Evolutionary conservation across 1,140 invertebrate genomes (phyloP).

Genomic region (Trichomalopsis sarcophagae): DNA sequence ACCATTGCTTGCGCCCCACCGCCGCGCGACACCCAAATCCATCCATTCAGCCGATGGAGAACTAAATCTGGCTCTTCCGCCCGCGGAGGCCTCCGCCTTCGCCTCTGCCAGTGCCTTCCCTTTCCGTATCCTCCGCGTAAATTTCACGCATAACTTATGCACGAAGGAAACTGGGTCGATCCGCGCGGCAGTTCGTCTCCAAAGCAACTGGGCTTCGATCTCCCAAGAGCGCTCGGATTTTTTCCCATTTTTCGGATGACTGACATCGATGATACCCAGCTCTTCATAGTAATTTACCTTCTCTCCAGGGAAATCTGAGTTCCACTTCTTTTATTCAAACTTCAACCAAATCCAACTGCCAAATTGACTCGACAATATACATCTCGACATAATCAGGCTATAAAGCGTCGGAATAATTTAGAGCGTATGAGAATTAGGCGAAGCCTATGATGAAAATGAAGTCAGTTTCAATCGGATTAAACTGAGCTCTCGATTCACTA

Average conservation of each 20-base stretch:
- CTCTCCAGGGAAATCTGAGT: neutral
- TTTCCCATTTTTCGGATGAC: neutral
- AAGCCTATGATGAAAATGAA: neutral
- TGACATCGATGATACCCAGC: neutral
- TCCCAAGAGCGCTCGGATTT: neutral
- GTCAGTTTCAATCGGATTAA: neutral
- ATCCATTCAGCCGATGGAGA: neutral
- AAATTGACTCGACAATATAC: too few species aligned
- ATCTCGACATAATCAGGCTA: neutral
- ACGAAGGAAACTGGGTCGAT: neutral
- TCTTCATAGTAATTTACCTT: neutral
- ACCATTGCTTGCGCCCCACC: neutral
- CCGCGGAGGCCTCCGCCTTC: too few species aligned
- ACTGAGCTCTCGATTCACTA: neutral
- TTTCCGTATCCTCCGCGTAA: neutral
- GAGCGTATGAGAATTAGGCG: neutral
- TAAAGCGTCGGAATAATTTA: neutral
- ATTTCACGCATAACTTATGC: constrained; percentile 1
- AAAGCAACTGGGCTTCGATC: neutral
- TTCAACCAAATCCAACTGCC: neutral
- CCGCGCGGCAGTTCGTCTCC: neutral
- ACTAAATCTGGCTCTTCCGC: neutral
- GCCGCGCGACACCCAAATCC: neutral
- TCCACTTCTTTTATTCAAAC: neutral
- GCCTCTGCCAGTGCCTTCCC: neutral